Evolutionary conservation across 2,888 invertebrate species (phyloP).

Genomic region (Drosophila recens): DNA sequence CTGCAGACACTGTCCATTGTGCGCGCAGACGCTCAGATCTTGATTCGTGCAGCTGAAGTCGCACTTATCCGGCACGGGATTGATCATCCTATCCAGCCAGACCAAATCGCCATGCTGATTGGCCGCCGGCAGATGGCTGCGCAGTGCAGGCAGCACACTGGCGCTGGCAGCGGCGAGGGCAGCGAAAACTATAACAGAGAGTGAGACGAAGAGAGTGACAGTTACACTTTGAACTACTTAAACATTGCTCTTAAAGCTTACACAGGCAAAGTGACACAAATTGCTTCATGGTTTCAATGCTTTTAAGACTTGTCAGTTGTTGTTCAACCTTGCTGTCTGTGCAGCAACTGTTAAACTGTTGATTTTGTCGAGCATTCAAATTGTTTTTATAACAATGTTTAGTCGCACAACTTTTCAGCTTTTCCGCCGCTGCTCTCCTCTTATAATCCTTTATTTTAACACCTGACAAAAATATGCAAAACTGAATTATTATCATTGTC

Average conservation of each 20-base stretch:
- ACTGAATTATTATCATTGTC: slow-evolving; percentile 34
- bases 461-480: slow-evolving; percentile 68
- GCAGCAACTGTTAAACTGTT: slow-evolving; percentile 66
- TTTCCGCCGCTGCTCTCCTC: slow-evolving; percentile 4
- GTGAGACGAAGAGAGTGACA: not conserved
- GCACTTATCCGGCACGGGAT: slow-evolving; percentile 62
- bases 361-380: slow-evolving; percentile 16
- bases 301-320: slow-evolving; percentile 25
- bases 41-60: slow-evolving; percentile 63
- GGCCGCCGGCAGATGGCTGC: slow-evolving; percentile 44
- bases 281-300: slow-evolving; percentile 42
- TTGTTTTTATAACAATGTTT: slow-evolving; percentile 57
- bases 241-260: slow-evolving; percentile 35
- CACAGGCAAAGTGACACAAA: slow-evolving; percentile 41
- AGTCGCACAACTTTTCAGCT: slow-evolving; percentile 15
- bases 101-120: slow-evolving; percentile 57
- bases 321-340: slow-evolving; percentile 51
- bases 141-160: slow-evolving; percentile 46
- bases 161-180: slow-evolving; percentile 33
- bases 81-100: slow-evolving; percentile 30
- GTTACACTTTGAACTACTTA: not conserved
- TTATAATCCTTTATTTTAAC: slow-evolving; percentile 70
- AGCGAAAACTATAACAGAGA: slow-evolving; percentile 32
- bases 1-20: slow-evolving; percentile 77
- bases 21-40: slow-evolving; percentile 67